Conservation (phyloP, 1,140 invertebrate species). For the Drosophila ercepeae region DNA sequence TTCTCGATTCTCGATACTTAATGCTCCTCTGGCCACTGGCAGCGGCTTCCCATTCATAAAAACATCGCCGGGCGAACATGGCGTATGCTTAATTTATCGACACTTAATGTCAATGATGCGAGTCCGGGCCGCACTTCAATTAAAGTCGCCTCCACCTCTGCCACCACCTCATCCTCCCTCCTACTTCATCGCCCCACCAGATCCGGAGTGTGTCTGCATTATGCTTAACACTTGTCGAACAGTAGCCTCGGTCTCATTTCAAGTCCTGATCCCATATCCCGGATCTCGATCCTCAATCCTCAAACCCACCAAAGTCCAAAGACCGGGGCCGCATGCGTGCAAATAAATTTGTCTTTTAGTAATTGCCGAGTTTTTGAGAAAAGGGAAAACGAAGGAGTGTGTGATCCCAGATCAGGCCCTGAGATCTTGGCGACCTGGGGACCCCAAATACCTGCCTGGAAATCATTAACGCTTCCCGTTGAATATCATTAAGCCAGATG, state of each 20-base stretch:
- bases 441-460: slow-evolving; percentile 4
- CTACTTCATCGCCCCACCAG: no score
- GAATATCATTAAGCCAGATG: slow-evolving; percentile 67
- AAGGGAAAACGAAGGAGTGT: background rate
- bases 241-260: slow-evolving; percentile 28
- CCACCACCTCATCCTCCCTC: background rate
- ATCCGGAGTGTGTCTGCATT: slow-evolving; percentile 62
- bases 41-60: slow-evolving; percentile 64
- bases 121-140: slow-evolving; percentile 75
- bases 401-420: background rate
- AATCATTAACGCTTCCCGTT: slow-evolving; percentile 69
- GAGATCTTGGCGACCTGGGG: background rate
- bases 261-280: background rate
- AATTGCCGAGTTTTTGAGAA: slow-evolving; percentile 64
- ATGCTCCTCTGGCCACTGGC: background rate
- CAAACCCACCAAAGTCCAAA: background rate
- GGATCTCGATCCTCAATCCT: slow-evolving; percentile 6
- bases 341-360: slow-evolving; percentile 83
- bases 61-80: slow-evolving; percentile 44
- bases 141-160: slow-evolving; percentile 39
- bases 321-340: slow-evolving; percentile 74
- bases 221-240: slow-evolving; percentile 81
- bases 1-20: background rate
- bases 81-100: slow-evolving; percentile 82
- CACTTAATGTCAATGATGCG: slow-evolving; percentile 80